phyloP scores from a whole-genome alignment of 1,140 invertebrate species.

The Orchesella cincta region DNA sequence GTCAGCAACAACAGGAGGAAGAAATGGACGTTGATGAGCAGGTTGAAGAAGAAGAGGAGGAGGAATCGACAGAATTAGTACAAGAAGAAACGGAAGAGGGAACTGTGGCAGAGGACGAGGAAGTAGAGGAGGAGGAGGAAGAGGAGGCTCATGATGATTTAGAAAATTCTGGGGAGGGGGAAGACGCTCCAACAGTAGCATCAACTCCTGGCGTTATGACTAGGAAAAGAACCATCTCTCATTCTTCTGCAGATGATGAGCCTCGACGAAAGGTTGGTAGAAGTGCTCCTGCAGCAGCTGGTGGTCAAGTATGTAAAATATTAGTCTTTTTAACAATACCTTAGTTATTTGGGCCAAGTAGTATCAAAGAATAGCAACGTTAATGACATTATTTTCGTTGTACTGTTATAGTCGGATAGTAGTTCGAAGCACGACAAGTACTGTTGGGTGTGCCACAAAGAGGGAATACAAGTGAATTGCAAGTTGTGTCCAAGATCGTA shows the following conservation, averaged over 20 bases:
- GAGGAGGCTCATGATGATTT: neutral
- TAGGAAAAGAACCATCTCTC: conserved; percentile 44
- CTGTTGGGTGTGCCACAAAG: conserved; percentile 85
- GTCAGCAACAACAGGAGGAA: neutral
- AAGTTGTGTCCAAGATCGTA: conserved; percentile 81
- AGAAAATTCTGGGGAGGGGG: neutral
- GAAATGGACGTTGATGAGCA: conserved; percentile 1
- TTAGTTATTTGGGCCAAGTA: neutral
- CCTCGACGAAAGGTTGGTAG: conserved; percentile 42
- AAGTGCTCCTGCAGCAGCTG: conserved; percentile 36
- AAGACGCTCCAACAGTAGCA: neutral
- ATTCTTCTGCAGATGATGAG: conserved; percentile 43
- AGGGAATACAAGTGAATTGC: conserved; percentile 68
- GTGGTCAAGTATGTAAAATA: too few species aligned
- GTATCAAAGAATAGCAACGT: neutral
- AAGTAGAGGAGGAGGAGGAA: neutral
- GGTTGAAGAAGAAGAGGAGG: conserved; percentile 9
- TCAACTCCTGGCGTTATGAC: conserved; percentile 23
- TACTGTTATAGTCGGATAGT: neutral
- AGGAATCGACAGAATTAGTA: too few species aligned
- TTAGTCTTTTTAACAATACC: neutral
- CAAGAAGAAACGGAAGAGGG: neutral
- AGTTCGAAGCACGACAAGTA: conserved; percentile 70
- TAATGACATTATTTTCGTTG: neutral
- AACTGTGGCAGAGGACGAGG: conserved; percentile 33